Evolutionary conservation across 2,888 invertebrate genomes (phyloP), one percentile per base, ranked within the genome.

Genomic region (Tipula confusa): DNA sequence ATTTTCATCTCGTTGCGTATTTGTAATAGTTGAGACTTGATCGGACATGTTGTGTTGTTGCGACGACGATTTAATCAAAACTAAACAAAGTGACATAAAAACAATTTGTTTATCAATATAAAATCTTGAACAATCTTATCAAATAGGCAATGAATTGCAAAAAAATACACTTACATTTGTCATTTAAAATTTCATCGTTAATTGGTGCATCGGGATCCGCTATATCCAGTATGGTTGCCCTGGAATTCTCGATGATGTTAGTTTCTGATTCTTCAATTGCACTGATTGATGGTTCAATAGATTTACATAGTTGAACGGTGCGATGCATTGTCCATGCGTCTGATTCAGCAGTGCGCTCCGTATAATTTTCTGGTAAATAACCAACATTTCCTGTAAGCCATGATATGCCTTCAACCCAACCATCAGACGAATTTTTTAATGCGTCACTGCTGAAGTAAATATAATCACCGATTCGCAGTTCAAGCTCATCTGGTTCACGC

Each of bases 321-420:
- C 93, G 92, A 87, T 97, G 97, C 83, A 97, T 88, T 13, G 97
- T 97, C 97, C 97, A 97, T 2, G 96, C 95, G 90, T 97, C 96
- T 0, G 96, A 96, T 88, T 97, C 97, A 0, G 96, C 94, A 0
- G 96, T 95, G 80, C 95, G 92, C 87, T 94, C 93, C 0, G 96
- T 95, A 87, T 95, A 96, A 87, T 95, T 94, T 81, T 93, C 93
- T 0, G 97, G 97, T 86, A 97, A 90, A 87, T 93, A 93, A 0
- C 97, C 97, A 84, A 93, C 83, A 81, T 85, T 86, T 88, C 94
- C 96, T 83, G 95, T 96, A 43, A 95, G 89, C 95, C 95, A 95
- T 0, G 95, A 96, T 28, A 93, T 93, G 31, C 97, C 97, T 86
- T 94, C 94, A 31, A 95, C 95, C 97, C 97, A 97, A 83, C 96